These are phyloP conservation scores for Phaethornis superciliosus DNA, from an alignment of 2,113 vertebrate genomes.

Conservation along the genomic window DNA sequence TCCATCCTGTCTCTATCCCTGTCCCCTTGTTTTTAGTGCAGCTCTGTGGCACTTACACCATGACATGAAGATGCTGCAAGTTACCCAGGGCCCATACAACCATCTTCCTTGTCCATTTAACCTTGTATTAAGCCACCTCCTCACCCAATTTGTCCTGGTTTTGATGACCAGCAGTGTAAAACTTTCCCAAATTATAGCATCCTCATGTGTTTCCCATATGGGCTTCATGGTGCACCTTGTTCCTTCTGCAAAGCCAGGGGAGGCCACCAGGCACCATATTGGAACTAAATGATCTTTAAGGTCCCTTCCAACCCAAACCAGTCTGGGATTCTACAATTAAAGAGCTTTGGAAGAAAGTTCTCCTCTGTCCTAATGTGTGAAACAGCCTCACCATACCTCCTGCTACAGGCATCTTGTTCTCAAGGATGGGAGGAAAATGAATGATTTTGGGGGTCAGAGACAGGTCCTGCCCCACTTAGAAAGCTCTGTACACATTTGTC, in stretches of 20 bases:
- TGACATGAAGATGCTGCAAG: accelerated
- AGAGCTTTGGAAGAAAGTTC: not conserved
- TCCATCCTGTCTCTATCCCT: not conserved
- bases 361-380: not conserved
- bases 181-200: not conserved
- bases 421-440: not conserved
- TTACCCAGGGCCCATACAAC: not conserved
- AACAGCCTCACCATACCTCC: not conserved
- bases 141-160: not conserved
- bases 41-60: not conserved
- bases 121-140: not conserved
- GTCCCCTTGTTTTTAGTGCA: not conserved
- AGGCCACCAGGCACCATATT: not conserved
- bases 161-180: not conserved
- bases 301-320: too few relatives aligned
- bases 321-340: not conserved
- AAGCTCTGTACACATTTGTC: not conserved
- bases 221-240: not conserved
- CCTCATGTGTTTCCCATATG: accelerated
- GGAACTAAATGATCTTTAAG: not conserved
- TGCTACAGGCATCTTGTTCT: not conserved
- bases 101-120: not conserved
- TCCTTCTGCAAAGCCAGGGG: not conserved
- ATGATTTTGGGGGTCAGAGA: not conserved
- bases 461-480: not conserved